Evolutionary conservation across 2,888 invertebrate genomes (phyloP), one percentile per base, ranked within the genome.

Genomic region (Pinctada fucata): DNA sequence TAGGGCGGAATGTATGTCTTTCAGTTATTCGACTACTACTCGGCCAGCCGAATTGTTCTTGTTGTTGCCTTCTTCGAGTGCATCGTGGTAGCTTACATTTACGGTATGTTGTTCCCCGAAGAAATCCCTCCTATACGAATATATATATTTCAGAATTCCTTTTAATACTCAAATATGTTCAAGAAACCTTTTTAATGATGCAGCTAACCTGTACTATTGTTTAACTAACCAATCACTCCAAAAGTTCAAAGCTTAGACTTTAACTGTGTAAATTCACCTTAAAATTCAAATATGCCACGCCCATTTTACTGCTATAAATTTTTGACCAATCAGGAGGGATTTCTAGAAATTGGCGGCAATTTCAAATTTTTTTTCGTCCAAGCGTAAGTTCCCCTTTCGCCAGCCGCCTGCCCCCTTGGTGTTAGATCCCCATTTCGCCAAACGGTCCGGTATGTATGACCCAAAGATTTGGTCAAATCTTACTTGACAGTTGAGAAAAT

Each of bases 11-110:
- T 95, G 94, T 95, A 95, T 91, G 94, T 95, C 50, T 95, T 95
- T 91, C 95, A 95, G 93, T 89, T 95, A 75, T 94, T 95, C 88
- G 95, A 95, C 91, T 94, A 94, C 88, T 95, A 95, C 89, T 94
- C 95, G 1, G 94, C 95, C 45, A 94, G 94, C 88, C 94, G 95
- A 81, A 94, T 95, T 90, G 94, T 94, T 74, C 91, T 95, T 45
- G 91, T 95, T 16, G 93, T 95, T 82, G 95, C 94, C 90, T 94
- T 95, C 90, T 94, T 94, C 88, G 96, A 97, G 92, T 96, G 96
- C 90, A 94, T 96, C 83, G 94, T 96, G n/a, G 95, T 97, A 70
- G 95, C 96, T 13, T 97, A 96, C 95, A 94, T 96, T 75, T 97
- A 97, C 91, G 96, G 97, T 92, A 91, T 86, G 87, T 88, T 82